Evolutionary conservation across 2,888 invertebrate species (phyloP).

Genomic region (Drosophila prostipennis): DNA sequence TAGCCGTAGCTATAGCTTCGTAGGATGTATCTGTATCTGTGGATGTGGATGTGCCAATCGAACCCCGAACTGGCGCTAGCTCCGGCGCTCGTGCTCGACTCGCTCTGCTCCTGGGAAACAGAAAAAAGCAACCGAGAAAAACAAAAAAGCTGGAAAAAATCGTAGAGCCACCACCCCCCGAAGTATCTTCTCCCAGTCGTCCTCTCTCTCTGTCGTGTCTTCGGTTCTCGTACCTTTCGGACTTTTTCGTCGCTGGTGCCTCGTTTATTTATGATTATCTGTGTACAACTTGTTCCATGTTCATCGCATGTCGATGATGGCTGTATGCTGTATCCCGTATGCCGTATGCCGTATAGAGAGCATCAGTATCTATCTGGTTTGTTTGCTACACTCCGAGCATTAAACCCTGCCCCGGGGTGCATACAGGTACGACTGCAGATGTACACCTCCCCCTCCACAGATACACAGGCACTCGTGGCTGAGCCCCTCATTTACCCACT

Average conservation of each 20-base stretch:
- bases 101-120: conserved; percentile 51
- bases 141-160: conserved; percentile 16
- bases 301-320: conserved; percentile 78
- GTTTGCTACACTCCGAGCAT: conserved; percentile 57
- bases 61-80: conserved; percentile 56
- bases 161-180: conserved; percentile 18
- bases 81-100: conserved; percentile 56
- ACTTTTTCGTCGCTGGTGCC: conserved; percentile 57
- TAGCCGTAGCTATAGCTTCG: too few species aligned
- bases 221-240: conserved; percentile 39
- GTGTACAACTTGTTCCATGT: conserved; percentile 81
- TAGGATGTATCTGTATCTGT: conserved; percentile 11
- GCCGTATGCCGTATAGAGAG: conserved; percentile 41
- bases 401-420: conserved; percentile 73
- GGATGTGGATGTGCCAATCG: conserved; percentile 54
- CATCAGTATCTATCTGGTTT: conserved; percentile 66
- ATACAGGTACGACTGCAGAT: conserved; percentile 60
- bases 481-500: background rate
- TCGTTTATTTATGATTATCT: conserved; percentile 81
- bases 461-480: conserved; percentile 11
- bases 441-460: conserved; percentile 28
- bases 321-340: conserved; percentile 28
- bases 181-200: conserved; percentile 12
- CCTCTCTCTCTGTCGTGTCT: conserved; percentile 38
- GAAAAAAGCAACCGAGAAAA: background rate